Percentiles rank a stretch among this genome's conserved stretches.
These are phyloP conservation scores for Archilochus colubris DNA, from an alignment of 2,113 vertebrate species.

Conservation along the genomic window DNA sequence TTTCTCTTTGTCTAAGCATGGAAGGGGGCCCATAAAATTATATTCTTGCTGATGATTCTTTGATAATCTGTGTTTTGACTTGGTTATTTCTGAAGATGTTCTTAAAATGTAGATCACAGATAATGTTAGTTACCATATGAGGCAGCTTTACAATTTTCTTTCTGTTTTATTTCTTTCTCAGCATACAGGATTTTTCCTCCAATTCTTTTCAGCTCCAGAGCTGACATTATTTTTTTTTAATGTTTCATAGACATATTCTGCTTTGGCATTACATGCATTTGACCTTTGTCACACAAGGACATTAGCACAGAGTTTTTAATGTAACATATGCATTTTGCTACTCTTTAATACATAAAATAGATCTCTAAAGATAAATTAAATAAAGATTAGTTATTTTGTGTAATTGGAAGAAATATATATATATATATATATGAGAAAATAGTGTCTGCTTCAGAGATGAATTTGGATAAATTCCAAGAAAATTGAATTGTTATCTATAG, in stretches of 20 bases:
- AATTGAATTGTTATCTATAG: neutral
- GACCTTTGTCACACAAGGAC: neutral
- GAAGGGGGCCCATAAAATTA: slow-evolving; percentile 19
- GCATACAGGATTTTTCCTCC: neutral
- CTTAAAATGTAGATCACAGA: slow-evolving; percentile 39
- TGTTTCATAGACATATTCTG: neutral
- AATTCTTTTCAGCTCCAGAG: neutral
- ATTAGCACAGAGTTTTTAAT: neutral
- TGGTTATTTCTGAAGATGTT: slow-evolving; percentile 8
- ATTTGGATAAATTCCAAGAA: slow-evolving; percentile 35
- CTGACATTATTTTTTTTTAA: neutral
- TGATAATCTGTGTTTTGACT: slow-evolving; percentile 45
- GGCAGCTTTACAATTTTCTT: slow-evolving; percentile 15
- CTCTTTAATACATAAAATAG: neutral
- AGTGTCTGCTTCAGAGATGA: neutral
- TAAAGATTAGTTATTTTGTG: neutral
- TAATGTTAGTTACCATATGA: neutral
- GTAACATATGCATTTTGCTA: neutral
- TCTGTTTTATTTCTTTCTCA: slow-evolving; percentile 9
- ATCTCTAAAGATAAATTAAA: neutral
- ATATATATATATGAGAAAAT: neutral
- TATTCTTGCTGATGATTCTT: neutral
- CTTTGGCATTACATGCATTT: neutral
- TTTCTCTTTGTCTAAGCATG: slow-evolving; percentile 22
- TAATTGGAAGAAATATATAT: neutral